Evolutionary conservation across 1,140 invertebrate genomes (phyloP).

Genomic region (Ericerus pela): DNA sequence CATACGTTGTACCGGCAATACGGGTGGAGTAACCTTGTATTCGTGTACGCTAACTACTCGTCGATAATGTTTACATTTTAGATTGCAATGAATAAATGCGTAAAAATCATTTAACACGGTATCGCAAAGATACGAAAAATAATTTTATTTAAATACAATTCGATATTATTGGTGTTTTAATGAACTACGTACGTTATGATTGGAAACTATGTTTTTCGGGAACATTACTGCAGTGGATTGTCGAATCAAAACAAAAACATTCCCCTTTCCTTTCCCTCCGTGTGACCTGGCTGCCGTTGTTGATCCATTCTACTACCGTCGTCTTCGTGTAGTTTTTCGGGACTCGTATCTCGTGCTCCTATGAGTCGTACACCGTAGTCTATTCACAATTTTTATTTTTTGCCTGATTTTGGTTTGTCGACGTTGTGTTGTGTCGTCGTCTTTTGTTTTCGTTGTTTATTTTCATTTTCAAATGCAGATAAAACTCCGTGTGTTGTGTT

Average conservation of each 20-base stretch:
- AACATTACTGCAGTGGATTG: not conserved
- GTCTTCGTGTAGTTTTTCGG: not conserved
- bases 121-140: too few relatives aligned
- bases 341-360: not conserved
- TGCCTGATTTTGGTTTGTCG: too few relatives aligned
- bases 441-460: not conserved
- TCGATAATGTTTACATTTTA: not conserved
- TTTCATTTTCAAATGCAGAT: not conserved
- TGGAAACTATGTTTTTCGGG: not conserved
- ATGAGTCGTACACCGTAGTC: not conserved
- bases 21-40: slow-evolving; percentile 2
- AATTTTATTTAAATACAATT: too few relatives aligned
- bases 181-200: too few relatives aligned
- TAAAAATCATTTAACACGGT: not conserved
- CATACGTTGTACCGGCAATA: slow-evolving; percentile 1
- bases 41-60: not conserved
- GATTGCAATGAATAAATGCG: not conserved
- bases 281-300: not conserved
- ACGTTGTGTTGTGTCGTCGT: not conserved
- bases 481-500: not conserved
- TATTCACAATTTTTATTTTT: too few relatives aligned
- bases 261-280: not conserved
- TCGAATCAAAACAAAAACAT: slow-evolving; percentile 6
- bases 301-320: slow-evolving; percentile 8
- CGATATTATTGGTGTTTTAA: too few relatives aligned